Evolutionary conservation across 2,888 invertebrate genomes (phyloP), one percentile per base, ranked within the genome.

Genomic region (Drosophila koepferae): DNA sequence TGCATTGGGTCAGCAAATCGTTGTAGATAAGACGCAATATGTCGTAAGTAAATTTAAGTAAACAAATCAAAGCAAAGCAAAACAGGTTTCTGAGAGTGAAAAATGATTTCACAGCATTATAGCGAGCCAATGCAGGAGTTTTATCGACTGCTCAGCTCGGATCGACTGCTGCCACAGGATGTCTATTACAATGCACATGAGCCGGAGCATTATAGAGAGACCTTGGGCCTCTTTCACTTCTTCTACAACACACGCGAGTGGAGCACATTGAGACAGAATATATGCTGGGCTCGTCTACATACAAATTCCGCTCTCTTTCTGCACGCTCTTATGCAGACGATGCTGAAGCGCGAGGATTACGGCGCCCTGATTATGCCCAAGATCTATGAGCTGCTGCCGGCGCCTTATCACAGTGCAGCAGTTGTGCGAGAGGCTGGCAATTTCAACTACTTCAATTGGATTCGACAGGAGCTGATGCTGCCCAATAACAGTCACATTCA

Each of bases 261-360:
- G 82, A 94, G 94, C 2, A 94, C 94, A 60, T 94, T 96, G 92
- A 94, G 94, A 91, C 94, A 94, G 77, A 94, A 89, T 44, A 84
- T 91, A 6, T 79, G 86, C 28, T 96, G 96, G 95, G 95, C 96
- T 36, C 95, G 96, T 34, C 94, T 95, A 76, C 93, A 95, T 87
- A 94, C 96, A 73, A 97, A 97, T 93, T 95, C 95, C 69, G 96
- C 95, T 76, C 94, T 96, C 93, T 97, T 96, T 92, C 94, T 96
- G 43, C 95, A 96, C 82, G 95, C 96, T 14, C 92, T 96, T 63
- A 94, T 95, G 56, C 94, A 95, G 60, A 95, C 96, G 56, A 93
- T 96, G 43, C 94, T 95, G 87, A 96, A 96, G 91, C 94, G 96
- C 41, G 91, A 92, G 2, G 96, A 96, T 90, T 95, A 95, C 91